Evolutionary conservation across 2,797 vertebrate species (phyloP).

Genomic region (Hippocampus kuda): DNA sequence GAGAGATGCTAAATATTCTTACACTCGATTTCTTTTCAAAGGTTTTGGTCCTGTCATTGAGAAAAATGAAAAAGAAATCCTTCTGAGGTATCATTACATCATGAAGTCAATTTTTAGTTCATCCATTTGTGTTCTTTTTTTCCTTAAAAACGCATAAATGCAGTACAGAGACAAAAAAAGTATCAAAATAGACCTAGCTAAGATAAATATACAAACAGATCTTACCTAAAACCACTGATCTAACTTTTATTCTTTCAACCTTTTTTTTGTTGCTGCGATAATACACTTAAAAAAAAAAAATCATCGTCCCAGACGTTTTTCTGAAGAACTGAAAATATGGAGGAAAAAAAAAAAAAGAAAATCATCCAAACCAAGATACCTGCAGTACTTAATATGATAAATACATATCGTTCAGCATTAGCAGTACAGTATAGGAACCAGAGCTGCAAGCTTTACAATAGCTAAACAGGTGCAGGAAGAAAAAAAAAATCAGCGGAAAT

Average conservation of each 20-base stretch:
- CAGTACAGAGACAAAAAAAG: slow-evolving; percentile 79
- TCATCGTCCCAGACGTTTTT: slow-evolving; percentile 74
- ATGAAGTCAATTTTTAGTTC: slow-evolving; percentile 70
- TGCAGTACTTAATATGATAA: slow-evolving; percentile 77
- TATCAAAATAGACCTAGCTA: slow-evolving; percentile 86
- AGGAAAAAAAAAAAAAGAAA: slow-evolving; percentile 36
- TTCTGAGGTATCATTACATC: slow-evolving; percentile 79
- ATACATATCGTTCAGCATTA: slow-evolving; percentile 75
- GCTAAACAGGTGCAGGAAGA: slow-evolving; percentile 65
- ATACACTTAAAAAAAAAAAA: slow-evolving; percentile 63
- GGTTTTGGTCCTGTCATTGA: slow-evolving; percentile 78
- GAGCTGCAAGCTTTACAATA: slow-evolving; percentile 74
- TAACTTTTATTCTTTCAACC: slow-evolving; percentile 66
- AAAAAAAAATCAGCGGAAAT: slow-evolving; percentile 19
- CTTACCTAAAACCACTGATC: slow-evolving; percentile 79
- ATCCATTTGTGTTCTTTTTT: slow-evolving; percentile 59
- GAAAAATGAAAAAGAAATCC: slow-evolving; percentile 60
- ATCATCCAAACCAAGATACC: slow-evolving; percentile 69
- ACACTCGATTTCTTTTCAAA: slow-evolving; percentile 61
- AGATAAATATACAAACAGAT: slow-evolving; percentile 86
- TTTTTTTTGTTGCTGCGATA: slow-evolving; percentile 58
- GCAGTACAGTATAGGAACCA: slow-evolving; percentile 73
- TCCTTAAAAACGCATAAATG: slow-evolving; percentile 81
- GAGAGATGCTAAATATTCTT: slow-evolving; percentile 72
- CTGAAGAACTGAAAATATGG: slow-evolving; percentile 60